These are phyloP conservation scores for Lordiphosa collinella DNA, from an alignment of 1,140 invertebrate species.

Conservation along the genomic window DNA sequence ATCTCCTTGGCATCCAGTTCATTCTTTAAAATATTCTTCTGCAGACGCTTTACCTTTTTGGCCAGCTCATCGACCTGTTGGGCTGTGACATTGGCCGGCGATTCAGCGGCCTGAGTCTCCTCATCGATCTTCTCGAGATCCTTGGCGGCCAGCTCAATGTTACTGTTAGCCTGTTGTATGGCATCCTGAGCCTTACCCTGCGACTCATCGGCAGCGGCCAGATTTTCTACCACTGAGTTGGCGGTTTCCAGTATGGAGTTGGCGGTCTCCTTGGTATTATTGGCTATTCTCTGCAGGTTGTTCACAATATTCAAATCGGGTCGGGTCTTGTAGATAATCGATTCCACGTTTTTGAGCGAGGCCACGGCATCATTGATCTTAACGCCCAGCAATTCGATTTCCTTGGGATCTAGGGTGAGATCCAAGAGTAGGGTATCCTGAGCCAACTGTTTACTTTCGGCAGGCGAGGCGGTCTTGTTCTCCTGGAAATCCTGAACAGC, in stretches of 20 bases:
- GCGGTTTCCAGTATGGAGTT: slow-evolving; percentile 82
- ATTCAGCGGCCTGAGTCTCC: slow-evolving; percentile 87
- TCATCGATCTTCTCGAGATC: slow-evolving; percentile 85
- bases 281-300: slow-evolving; percentile 87
- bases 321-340: slow-evolving; percentile 91
- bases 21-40: slow-evolving; percentile 89
- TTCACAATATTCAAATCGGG: slow-evolving; percentile 88
- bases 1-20: slow-evolving; percentile 83
- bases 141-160: slow-evolving; percentile 87
- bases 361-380: slow-evolving; percentile 92
- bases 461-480: slow-evolving; percentile 88
- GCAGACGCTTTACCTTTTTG: slow-evolving; percentile 85
- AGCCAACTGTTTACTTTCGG: slow-evolving; percentile 89
- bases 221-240: slow-evolving; percentile 82
- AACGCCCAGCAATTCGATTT: slow-evolving; percentile 90
- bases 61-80: slow-evolving; percentile 85
- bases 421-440: slow-evolving; percentile 86
- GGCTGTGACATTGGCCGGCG: slow-evolving; percentile 86
- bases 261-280: slow-evolving; percentile 85
- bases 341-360: slow-evolving; percentile 93
- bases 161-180: slow-evolving; percentile 88
- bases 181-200: slow-evolving; percentile 89
- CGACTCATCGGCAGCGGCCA: slow-evolving; percentile 86
- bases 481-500: slow-evolving; percentile 88
- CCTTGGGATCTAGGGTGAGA: slow-evolving; percentile 87